These are phyloP conservation scores for Epirrhoe alternata DNA, from an alignment of 2,888 invertebrate genomes.

Conservation along the genomic window DNA sequence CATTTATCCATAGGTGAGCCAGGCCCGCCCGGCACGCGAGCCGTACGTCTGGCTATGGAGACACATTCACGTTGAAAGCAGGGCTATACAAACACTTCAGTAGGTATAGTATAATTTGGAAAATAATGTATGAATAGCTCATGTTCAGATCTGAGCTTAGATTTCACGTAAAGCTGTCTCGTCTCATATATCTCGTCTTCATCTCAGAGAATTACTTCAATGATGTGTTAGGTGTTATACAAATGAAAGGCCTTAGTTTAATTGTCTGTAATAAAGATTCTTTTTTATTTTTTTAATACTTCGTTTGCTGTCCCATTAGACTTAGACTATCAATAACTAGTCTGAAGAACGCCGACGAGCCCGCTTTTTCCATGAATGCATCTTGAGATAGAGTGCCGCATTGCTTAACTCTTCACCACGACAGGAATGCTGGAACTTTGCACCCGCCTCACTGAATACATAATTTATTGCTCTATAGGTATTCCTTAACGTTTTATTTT, in stretches of 20 bases:
- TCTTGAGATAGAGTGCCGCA: constrained; percentile 50
- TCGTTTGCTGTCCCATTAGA: neutral
- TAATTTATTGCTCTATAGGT: constrained; percentile 44
- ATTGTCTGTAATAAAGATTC: too few relatives aligned
- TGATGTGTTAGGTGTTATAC: too few relatives aligned
- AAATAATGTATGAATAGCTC: too few relatives aligned
- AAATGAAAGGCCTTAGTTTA: too few relatives aligned
- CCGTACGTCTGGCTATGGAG: constrained; percentile 29
- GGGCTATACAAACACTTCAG: neutral
- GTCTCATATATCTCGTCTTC: too few relatives aligned
- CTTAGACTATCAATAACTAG: neutral
- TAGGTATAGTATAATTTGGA: too few relatives aligned
- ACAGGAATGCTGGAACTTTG: constrained; percentile 46
- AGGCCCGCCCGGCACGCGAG: constrained; percentile 26
- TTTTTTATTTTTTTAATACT: neutral
- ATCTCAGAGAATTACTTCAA: too few relatives aligned
- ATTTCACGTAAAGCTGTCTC: too few relatives aligned
- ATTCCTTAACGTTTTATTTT: constrained; percentile 20
- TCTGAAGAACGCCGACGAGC: constrained; percentile 5
- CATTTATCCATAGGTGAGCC: constrained; percentile 35
- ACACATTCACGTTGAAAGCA: constrained; percentile 18
- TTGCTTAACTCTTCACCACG: constrained; percentile 49
- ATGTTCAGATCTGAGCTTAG: too few relatives aligned
- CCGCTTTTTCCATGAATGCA: constrained; percentile 15
- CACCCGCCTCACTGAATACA: constrained; percentile 43